Evolutionary conservation across 2,888 invertebrate species (phyloP), one percentile per base, ranked within the genome.

Genomic region (Synergus gifuensis): DNA sequence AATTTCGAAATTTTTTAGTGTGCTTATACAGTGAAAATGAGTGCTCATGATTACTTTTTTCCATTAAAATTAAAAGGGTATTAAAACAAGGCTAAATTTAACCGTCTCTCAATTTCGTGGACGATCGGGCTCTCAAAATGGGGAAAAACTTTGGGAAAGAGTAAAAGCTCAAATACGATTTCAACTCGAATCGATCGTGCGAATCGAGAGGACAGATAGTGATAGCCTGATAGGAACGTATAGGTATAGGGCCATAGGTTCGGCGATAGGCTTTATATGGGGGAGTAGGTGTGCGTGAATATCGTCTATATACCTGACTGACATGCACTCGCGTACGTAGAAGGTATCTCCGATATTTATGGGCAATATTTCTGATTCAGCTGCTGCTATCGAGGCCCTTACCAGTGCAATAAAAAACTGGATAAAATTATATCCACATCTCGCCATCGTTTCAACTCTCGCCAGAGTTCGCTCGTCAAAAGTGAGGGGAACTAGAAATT

Each of bases 321-420:
- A 69, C 40, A 60, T 22, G 46, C 63, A 76, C 28, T 66, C 44
- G 76, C 62, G 40, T 67, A 54, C 64, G 69, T 36, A n/a, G 18
- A 69, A 86, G 87, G 86, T 91, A 91, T 91, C 90, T 90, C 89
- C 89, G 88, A 92, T 92, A 92, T 92, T 92, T 92, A 92, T 92
- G 91, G 91, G 89, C 92, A 90, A 92, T 92, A 92, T 92, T 92
- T 92, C 91, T 92, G 91, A 90, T 91, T 90, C 91, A 90, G 90
- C 90, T 89, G 91, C 88, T 87, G 90, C 91, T 91, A 91, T 92
- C 92, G 90, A 90, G 87, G 87, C 90, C 89, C 91, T 91, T 91
- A 89, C 91, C 91, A 89, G 89, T 89, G 91, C 91, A 90, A 91
- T 91, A 91, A 91, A 84, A 90, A 91, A 90, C 88, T 90, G 90